These are phyloP conservation scores for Synergus gifuensis DNA, from an alignment of 2,888 invertebrate genomes.

Conservation along the genomic window DNA sequence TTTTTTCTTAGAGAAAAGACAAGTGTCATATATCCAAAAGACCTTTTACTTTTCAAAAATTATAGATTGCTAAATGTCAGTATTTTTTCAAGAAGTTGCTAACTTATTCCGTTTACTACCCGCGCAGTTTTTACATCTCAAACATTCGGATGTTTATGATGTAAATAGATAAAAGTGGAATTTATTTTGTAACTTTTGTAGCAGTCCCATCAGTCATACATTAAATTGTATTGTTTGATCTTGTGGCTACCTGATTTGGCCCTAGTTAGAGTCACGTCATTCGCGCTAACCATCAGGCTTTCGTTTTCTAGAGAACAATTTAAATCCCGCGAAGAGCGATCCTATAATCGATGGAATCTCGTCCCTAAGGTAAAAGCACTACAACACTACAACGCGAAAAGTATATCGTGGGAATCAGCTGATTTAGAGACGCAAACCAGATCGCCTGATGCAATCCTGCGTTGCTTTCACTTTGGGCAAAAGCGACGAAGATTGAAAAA, in stretches of 20 bases:
- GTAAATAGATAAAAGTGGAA: too few relatives aligned
- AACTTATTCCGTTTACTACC: background rate
- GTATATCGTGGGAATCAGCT: slow-evolving; percentile 50
- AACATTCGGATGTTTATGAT: too few relatives aligned
- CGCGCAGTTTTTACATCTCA: too few relatives aligned
- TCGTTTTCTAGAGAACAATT: background rate
- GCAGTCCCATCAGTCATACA: too few relatives aligned
- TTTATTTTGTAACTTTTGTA: too few relatives aligned
- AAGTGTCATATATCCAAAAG: background rate
- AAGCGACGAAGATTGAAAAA: slow-evolving; percentile 52
- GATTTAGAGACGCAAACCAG: slow-evolving; percentile 50
- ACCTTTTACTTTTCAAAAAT: background rate
- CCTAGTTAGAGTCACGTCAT: too few relatives aligned
- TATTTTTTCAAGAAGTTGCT: background rate
- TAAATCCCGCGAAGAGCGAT: background rate
- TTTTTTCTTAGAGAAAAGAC: background rate
- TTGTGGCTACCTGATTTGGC: too few relatives aligned
- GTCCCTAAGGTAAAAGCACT: slow-evolving; percentile 12
- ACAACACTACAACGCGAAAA: slow-evolving; percentile 2
- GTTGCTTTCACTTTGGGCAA: slow-evolving; percentile 57
- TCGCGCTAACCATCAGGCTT: background rate
- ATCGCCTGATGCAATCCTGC: slow-evolving; percentile 46
- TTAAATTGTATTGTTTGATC: too few relatives aligned
- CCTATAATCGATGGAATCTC: slow-evolving; percentile 26
- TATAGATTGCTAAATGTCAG: background rate